phyloP scores from a whole-genome alignment of 37 sponge, comb jelly and placozoan genomes.

The Chondrilla cf. caribensis region DNA sequence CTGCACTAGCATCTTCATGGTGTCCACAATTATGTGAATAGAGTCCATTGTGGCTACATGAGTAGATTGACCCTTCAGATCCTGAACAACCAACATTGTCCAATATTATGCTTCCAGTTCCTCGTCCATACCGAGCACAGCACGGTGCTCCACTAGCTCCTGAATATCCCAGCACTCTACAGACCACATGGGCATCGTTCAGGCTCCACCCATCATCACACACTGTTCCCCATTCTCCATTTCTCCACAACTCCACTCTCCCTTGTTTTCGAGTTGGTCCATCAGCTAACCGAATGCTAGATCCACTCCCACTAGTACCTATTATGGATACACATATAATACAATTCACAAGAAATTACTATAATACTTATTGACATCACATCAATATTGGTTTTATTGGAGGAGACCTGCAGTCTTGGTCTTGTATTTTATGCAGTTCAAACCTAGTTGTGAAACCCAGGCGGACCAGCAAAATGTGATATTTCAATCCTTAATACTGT shows the following conservation, averaged over 20 bases:
- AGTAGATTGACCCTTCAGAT: neutral
- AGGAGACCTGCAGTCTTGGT: too few species aligned
- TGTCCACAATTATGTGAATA: conserved; percentile 10
- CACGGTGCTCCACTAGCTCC: neutral
- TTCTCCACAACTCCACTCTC: conserved; percentile 17
- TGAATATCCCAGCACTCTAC: conserved; percentile 28
- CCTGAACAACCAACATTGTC: conserved; percentile 27
- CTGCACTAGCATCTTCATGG: conserved; percentile 6
- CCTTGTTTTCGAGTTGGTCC: neutral
- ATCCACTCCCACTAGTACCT: neutral
- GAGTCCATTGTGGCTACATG: conserved; percentile 1
- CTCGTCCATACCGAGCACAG: neutral
- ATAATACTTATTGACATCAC: too few species aligned
- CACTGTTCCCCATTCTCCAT: conserved; percentile 24
- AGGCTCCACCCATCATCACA: conserved; percentile 35
- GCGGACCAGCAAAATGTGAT: too few species aligned
- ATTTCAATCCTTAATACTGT: too few species aligned
- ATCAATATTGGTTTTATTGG: too few species aligned
- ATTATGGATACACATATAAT: neutral
- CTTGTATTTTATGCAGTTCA: too few species aligned
- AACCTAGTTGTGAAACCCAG: too few species aligned
- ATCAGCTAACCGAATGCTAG: neutral
- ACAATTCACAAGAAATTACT: too few species aligned
- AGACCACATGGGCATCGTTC: conserved; percentile 19
- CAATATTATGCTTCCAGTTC: conserved; percentile 14